Base-by-base conservation (phyloP, 2,113 vertebrate genomes). In the Catagonus wagneri region DNA sequence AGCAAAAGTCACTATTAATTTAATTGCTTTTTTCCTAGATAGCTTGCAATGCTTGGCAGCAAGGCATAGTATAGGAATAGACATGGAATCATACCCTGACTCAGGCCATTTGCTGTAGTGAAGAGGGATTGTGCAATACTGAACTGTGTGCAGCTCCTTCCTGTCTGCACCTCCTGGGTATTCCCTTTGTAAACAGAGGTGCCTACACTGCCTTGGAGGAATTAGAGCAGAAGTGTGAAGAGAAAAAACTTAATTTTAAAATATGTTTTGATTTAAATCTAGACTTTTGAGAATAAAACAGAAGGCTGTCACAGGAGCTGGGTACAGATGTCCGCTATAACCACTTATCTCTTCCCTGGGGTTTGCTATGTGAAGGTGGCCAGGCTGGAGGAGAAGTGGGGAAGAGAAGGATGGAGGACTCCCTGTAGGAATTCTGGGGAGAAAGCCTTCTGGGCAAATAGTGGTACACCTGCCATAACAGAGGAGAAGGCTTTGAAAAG, bases 11-110 rank as follows among this genome's bases (percentile, higher is more conserved):
- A 14, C 92, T 83, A 86, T 95, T 75, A 81, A 91, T 79, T 86
- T 88, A 75, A 83, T 92, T 89, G 78, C 66, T 74, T 93, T 94
- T 96, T 96, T 92, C 95, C 79, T 95, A 39, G 96, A 94, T 2
- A 94, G 92, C 19, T 54, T 79, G 68, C 34, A 34, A n/a, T 39
- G 36, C 63, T 87, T 94, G 96, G 96, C 93, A 92, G 74, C 58
- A 56, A 36, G 15, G 36, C 16, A 11, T 6, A 29, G n/a, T 6
- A 44, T 8, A 17, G 52, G 61, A 68, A 60, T 25, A 65, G 71
- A 88, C 34, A 39, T 29, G 34, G 44, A 78, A 60, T 78, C n/a
- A 27, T 16, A 25, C 14, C 7, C 56, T 60, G 34, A 83, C 25
- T 83, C 72, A 39, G 56, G 71, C 39, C 25, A 27, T 39, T 66